Evolutionary conservation across 2,797 vertebrate species (phyloP).

Genomic region (Eremophila alpestris): DNA sequence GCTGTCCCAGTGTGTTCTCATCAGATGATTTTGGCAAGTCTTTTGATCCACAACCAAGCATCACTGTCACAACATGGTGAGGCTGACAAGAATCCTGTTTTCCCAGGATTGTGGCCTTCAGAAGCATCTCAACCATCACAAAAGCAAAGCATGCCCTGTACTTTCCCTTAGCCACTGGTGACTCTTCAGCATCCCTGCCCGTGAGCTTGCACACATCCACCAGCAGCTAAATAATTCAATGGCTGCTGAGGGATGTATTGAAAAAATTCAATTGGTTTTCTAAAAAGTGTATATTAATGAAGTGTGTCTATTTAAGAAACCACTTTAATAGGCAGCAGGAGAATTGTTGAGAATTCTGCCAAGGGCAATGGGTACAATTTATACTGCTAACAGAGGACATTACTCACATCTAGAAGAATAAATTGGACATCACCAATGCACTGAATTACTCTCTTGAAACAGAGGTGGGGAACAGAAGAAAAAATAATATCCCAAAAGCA

Average conservation of each 20-base stretch:
- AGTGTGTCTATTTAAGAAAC: conserved; percentile 52
- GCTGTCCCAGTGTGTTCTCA: not conserved
- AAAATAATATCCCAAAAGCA: not conserved
- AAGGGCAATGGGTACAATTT: conserved; percentile 35
- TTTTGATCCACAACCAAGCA: not conserved
- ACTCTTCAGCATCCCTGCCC: not conserved
- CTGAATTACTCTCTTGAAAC: not conserved
- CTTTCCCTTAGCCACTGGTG: not conserved
- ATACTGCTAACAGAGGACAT: conserved; percentile 20
- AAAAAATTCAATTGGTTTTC: conserved; percentile 46
- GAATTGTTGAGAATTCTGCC: conserved; percentile 43
- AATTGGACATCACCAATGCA: conserved; percentile 13
- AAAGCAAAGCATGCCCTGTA: not conserved
- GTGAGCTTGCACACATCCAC: not conserved
- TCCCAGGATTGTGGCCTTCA: not conserved
- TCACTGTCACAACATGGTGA: not conserved
- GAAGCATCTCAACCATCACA: not conserved
- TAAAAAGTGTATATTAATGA: conserved; percentile 53
- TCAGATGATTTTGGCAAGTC: not conserved
- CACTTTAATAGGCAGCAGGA: conserved; percentile 34
- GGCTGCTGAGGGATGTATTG: conserved; percentile 24
- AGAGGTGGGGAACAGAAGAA: not conserved
- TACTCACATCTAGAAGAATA: conserved; percentile 36
- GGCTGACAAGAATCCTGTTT: not conserved
- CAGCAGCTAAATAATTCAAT: conserved; percentile 44